Evolutionary conservation across 1,140 invertebrate species (phyloP), one percentile per base, ranked within the genome.

Genomic region (Pseudoatta argentina): DNA sequence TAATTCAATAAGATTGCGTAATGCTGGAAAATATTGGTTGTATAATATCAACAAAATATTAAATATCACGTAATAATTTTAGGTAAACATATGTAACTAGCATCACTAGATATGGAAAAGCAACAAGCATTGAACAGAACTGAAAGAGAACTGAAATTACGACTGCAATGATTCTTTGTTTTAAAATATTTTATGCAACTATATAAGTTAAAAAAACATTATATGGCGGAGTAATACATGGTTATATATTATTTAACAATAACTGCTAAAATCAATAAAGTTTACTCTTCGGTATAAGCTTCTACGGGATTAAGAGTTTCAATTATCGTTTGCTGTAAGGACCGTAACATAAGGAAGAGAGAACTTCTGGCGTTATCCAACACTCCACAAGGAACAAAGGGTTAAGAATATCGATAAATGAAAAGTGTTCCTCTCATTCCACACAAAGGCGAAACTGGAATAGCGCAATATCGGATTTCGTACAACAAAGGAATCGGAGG

Each of bases 371-470:
- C 39, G 18, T 66, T 78, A 34, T 30, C 21, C 34, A 27, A 81
- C 51, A 48, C 34, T 71, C 21, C 14, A 34, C 18, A 7, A 18
- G 8, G 51, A 44, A 81, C 66, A 81, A 81, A 71, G 78, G 16
- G 66, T 71, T 81, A 71, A 81, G 66, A 72, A 81, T 81, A 81
- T 81, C 67, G 78, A 72, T 72, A 81, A 81, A 72, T 81, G 66
- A 39, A 71, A 81, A 44, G 21, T 21, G 78, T 57, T 24, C 16
- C 24, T 39, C 16, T 81, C 59, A 39, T 71, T 71, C 34, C n/a
- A n/a, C 51, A 72, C 78, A 72, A 34, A 44, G 69, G 34, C 66
- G 12, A 57, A 72, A 71, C 21, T 71, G 51, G 34, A 72, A 72
- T 57, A 81, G 66, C 51, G 66, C 66, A 72, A 71, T 81, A 81